These are phyloP conservation scores for Mongoloraphidia duomilia DNA, from an alignment of 2,888 invertebrate species.

Conservation along the genomic window DNA sequence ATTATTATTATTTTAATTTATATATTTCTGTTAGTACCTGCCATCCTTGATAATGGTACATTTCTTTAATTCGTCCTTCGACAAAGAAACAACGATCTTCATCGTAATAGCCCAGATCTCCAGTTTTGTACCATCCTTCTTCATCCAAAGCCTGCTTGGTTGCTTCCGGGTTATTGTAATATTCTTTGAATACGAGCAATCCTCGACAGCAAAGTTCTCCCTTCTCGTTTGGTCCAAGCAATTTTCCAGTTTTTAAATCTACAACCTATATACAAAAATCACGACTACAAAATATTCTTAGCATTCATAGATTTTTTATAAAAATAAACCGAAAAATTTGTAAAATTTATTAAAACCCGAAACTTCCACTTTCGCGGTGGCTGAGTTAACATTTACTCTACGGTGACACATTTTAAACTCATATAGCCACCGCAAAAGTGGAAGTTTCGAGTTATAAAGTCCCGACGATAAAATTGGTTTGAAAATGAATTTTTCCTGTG, in stretches of 20 bases:
- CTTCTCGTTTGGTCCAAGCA: not conserved
- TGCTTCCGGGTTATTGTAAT: conserved; percentile 30
- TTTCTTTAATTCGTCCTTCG: conserved; percentile 35
- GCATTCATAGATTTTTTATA: too few relatives aligned
- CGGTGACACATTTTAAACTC: too few relatives aligned
- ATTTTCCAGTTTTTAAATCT: not conserved
- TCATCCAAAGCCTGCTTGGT: conserved; percentile 30
- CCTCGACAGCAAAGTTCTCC: conserved; percentile 1
- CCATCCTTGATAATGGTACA: conserved; percentile 34
- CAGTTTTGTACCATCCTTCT: conserved; percentile 36
- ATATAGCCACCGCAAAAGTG: too few relatives aligned
- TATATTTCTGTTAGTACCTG: conserved; percentile 25
- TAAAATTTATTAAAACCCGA: too few relatives aligned
- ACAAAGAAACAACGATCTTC: conserved; percentile 33
- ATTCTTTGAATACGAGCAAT: conserved; percentile 23
- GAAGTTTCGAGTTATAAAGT: too few relatives aligned
- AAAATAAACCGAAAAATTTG: too few relatives aligned
- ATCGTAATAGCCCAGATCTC: conserved; percentile 37
- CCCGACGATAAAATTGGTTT: too few relatives aligned
- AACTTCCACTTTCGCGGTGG: too few relatives aligned
- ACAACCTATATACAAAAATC: not conserved
- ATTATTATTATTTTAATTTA: too few relatives aligned
- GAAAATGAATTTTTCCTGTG: too few relatives aligned
- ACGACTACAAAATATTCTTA: too few relatives aligned
- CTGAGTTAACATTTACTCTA: too few relatives aligned